phyloP scores from a whole-genome alignment of 2,888 invertebrate species.

The Synergus japonicus region DNA sequence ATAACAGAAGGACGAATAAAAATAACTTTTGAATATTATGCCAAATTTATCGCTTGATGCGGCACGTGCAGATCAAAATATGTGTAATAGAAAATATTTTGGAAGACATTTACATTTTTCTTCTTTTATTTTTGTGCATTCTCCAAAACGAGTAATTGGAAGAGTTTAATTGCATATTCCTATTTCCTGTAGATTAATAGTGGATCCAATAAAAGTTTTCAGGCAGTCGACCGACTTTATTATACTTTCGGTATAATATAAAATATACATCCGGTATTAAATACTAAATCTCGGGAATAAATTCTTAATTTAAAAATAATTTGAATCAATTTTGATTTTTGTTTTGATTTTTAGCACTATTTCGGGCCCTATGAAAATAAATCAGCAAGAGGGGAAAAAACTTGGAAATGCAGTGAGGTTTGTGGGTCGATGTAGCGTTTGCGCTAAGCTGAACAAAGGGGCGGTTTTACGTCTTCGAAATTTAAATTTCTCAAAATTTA shows the following conservation, averaged over 20 bases:
- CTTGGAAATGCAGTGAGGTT: neutral
- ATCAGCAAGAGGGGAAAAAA: neutral
- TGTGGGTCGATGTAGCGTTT: conserved; percentile 72
- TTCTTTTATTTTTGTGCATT: neutral
- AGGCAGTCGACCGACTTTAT: too few relatives aligned
- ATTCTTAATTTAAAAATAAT: too few relatives aligned
- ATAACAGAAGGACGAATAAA: conserved; percentile 24
- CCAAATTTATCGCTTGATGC: conserved; percentile 4
- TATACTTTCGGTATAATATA: neutral
- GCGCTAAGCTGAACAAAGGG: conserved; percentile 59
- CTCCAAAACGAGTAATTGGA: neutral
- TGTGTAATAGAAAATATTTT: neutral
- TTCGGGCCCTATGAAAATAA: too few relatives aligned
- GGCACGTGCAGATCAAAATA: neutral
- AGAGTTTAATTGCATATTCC: too few relatives aligned
- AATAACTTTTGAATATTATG: neutral
- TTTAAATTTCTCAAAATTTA: too few relatives aligned
- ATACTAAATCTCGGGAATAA: too few relatives aligned
- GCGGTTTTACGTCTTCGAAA: neutral
- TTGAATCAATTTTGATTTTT: too few relatives aligned
- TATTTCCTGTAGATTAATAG: too few relatives aligned
- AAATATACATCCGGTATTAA: neutral
- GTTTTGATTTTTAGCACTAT: too few relatives aligned
- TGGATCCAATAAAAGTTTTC: neutral
- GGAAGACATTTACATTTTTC: neutral